Evolutionary conservation across 23 tunicate species (phyloP).

Genomic region (Styela clava): DNA sequence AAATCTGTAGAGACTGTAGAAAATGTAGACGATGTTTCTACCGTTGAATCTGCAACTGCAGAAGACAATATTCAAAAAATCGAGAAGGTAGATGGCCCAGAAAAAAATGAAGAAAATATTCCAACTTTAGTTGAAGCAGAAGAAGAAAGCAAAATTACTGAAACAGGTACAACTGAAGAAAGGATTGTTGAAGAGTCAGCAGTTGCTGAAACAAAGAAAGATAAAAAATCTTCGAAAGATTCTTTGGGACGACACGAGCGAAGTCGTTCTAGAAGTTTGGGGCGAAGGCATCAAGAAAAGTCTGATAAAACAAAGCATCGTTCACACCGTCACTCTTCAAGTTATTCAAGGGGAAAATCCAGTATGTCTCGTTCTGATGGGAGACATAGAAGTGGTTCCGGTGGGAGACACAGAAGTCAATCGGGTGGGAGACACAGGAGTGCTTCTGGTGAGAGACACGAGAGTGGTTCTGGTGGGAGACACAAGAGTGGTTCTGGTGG

Average conservation of each 20-base stretch:
- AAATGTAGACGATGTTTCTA: neutral
- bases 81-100: neutral
- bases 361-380: neutral
- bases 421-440: slow-evolving; percentile 2
- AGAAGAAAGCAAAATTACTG: neutral
- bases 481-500: neutral
- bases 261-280: neutral
- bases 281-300: neutral
- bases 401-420: neutral
- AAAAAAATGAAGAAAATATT: no score
- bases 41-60: neutral
- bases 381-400: neutral
- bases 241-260: neutral
- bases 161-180: no score
- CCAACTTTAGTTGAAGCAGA: neutral
- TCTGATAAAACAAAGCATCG: neutral
- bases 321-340: neutral
- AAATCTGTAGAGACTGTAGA: neutral
- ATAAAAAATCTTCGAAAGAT: neutral
- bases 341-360: neutral
- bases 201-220: neutral
- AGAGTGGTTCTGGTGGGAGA: neutral
- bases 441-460: neutral
- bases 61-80: neutral
- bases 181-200: neutral